Percentiles rank a stretch among this genome's conserved stretches.
Evolutionary conservation across 2,797 vertebrate species (phyloP).

Genomic region (Luscinia megarhynchos): DNA sequence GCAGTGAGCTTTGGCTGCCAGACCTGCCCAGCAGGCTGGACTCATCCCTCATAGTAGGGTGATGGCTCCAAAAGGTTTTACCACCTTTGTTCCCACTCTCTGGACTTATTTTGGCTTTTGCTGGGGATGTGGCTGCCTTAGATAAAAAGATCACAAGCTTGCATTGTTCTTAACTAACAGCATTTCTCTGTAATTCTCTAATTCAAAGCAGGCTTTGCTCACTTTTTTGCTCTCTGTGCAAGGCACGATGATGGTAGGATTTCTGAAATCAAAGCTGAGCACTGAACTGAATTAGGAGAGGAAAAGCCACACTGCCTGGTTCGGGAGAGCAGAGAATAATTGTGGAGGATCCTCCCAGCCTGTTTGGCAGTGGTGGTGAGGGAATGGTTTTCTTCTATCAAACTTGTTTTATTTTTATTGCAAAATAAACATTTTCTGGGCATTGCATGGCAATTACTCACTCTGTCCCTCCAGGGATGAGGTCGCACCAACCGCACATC

Average conservation of each 20-base stretch:
- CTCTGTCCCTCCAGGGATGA: constrained; percentile 28
- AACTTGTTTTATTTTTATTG: constrained; percentile 59
- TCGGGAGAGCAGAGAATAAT: constrained; percentile 32
- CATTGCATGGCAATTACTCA: constrained; percentile 14
- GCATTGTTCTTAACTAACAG: constrained; percentile 60
- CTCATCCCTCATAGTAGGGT: background rate
- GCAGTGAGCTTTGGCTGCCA: background rate
- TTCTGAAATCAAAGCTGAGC: constrained; percentile 70
- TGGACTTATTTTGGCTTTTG: background rate
- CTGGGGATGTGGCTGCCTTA: background rate
- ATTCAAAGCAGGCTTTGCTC: constrained; percentile 72
- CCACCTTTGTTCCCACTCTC: constrained; percentile 12
- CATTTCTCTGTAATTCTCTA: constrained; percentile 60
- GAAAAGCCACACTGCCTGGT: constrained; percentile 18
- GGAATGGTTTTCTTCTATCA: constrained; percentile 52
- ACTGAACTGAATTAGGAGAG: constrained; percentile 69
- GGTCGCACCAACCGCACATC: background rate
- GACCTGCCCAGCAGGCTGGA: background rate
- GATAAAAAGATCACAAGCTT: constrained; percentile 65
- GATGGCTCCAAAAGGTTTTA: background rate
- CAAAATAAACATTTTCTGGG: constrained; percentile 62
- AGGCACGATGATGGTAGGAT: constrained; percentile 63
- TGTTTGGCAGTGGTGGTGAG: background rate
- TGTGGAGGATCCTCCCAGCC: constrained; percentile 33
- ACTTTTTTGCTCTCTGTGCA: constrained; percentile 64